Evolutionary conservation across 2,113 vertebrate species (phyloP), one percentile per base, ranked within the genome.

Genomic region (Datnioides undecimradiatus): DNA sequence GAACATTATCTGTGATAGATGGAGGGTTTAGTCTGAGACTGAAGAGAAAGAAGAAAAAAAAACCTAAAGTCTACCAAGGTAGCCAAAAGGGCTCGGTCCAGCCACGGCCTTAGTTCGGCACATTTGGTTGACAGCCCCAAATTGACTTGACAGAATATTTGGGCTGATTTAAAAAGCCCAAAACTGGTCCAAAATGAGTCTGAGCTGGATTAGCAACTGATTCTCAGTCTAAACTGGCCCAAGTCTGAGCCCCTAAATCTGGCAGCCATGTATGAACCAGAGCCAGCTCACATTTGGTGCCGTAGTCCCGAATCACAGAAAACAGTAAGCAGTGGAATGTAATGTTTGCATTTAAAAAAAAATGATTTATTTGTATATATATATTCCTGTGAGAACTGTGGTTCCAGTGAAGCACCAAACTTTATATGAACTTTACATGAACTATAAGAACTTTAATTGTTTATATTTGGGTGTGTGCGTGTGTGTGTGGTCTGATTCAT

Each of bases 111-210:
- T 29, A 12, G 27, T 52, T 71, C 0, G 6, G 29, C 8, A 29
- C 1, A 51, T 21, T 41, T 49, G 34, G 31, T 55, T 68, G 13
- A 19, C 17, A 63, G 49, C 31, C 51, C 72, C 12, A 67, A 2
- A 11, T 1, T 66, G 13, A 25, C n/a, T 67, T 25, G 1, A 25
- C 36, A 55, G 11, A 70, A 40, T 31, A 46, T 31, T 23, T 21
- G 16, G n/a, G 31, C 13, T 2, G 16, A 46, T 40, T 73, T 8
- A 48, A 25, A 21, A 4, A 14, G 27, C 17, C 17, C 29, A 36
- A 10, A 25, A 49, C 27, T 49, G 43, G 41, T 43, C 27, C 38
- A 43, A 60, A 83, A 62, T 48, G 62, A n/a, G 54, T 66, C 52
- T 49, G 25, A 36, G 43, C 48, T 1, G 14, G 57, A 23, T 17